Evolutionary conservation across 2,888 invertebrate species (phyloP), one percentile per base, ranked within the genome.

Genomic region (Trisateles emortualis): DNA sequence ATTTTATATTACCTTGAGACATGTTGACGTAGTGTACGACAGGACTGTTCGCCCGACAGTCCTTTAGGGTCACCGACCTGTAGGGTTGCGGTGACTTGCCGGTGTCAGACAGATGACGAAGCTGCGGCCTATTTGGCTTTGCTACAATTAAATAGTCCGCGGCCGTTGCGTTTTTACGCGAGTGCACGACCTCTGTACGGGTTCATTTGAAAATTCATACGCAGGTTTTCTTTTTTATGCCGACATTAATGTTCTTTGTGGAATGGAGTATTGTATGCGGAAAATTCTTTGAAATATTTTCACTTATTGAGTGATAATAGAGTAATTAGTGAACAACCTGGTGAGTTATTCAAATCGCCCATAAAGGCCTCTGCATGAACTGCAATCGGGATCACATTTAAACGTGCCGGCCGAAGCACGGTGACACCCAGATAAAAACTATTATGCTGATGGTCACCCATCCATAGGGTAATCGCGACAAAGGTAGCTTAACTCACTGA

Each of bases 41-140:
- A 60, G 63, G 59, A 62, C 52, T 59, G 55, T 48, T n/a, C 48
- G 68, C 57, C 70, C 62, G 64, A 45, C 71, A 64, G 60, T 59
- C 64, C 64, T 65, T 54, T 52, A 58, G 58, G 75, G 68, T 73
- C 64, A 57, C 50, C 57, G 63, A 54, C 60, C 70, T 53, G 40
- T 39, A 53, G 70, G 71, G 71, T 66, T 62, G 75, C 76, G 65
- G 76, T 75, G 72, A 75, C 76, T 70, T 58, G 68, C 30, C 55
- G 14, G 66, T 60, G 71, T 67, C 68, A 73, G 70, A 75, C 75
- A 59, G 60, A 50, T 59, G 57, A 60, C 59, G 65, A 60, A 56
- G 39, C 42, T 41, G 16, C 43, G 11, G 57, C 55, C 47, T 38
- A 57, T 51, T 52, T 39, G 41, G 17, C 46, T 19, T 8, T 33